Conservation (phyloP, 2,113 vertebrate genomes). For the Actinemys pallida region DNA sequence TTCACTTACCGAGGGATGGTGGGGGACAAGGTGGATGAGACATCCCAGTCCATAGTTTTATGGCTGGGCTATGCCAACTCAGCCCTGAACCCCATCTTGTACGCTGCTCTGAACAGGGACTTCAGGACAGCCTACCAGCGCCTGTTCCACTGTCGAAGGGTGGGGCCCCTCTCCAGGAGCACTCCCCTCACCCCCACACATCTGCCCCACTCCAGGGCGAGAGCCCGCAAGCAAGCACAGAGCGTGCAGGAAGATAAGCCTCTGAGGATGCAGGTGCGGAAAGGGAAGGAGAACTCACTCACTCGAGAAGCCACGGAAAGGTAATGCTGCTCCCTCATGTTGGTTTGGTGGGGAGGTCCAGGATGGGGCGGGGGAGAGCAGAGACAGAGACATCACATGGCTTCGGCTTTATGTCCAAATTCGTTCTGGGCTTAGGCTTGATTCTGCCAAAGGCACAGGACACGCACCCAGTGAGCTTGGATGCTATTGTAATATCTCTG, state of each 20-base stretch:
- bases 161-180: background rate
- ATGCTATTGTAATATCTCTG: background rate
- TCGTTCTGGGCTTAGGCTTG: background rate
- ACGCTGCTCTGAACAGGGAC: constrained; percentile 91
- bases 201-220: constrained; percentile 54
- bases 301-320: constrained; percentile 60
- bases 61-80: constrained; percentile 97
- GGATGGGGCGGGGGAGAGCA: background rate
- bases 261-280: constrained; percentile 72
- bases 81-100: constrained; percentile 93
- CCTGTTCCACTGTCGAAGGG: constrained; percentile 83
- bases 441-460: background rate
- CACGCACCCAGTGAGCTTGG: background rate
- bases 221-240: constrained; percentile 38
- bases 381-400: accelerated
- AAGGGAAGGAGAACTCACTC: constrained; percentile 39
- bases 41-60: constrained; percentile 76
- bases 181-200: background rate
- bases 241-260: constrained; percentile 67
- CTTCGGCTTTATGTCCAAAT: background rate
- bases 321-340: constrained; percentile 2
- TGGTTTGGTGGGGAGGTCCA: background rate
- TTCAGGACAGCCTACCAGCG: constrained; percentile 88
- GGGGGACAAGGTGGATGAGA: constrained; percentile 70
- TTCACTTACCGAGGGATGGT: constrained; percentile 85